Base-by-base conservation (phyloP, 1,140 invertebrate species). In the Cotesia vestalis region DNA sequence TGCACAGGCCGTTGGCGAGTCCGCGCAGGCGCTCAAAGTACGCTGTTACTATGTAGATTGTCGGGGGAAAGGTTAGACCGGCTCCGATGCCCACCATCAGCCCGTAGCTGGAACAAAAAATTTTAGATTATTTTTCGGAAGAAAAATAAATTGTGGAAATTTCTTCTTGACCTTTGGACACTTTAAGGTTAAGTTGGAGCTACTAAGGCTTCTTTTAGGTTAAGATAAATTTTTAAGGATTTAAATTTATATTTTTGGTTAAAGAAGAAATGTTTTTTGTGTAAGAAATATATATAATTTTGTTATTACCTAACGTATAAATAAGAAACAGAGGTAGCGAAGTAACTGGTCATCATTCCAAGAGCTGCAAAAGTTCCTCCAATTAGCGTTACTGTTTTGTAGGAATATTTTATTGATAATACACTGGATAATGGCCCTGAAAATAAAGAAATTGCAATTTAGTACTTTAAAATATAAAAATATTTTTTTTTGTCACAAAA, bases 371-470 rank as follows among this genome's bases (percentile, higher is more conserved):
- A 91, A 0, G 91, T 85, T 0, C 94, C 93, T 8, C 96, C 96
- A 3, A 94, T 88, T 38, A 97, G 89, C 2, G 95, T 95, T 4
- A 97, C 94, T 2, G 90, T 93, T 36, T 93, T 89, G 82, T 96
- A 97, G n/a, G 95, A 96, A 88, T 92, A 96, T 79, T 93, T 94
- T 68, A 94, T 92, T 1, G 94, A 95, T 38, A 97, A 86, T 62
- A 95, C 92, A 79, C 94, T 95, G 4, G 96, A 94, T 68, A 98
- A 83, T 6, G 96, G 96, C 80, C 95, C 96, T 92, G 89, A 78
- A 84, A 92, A 82, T 64, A 71, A 76, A 69, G 66, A 74, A 74
- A 61, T 61, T 57, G 57, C n/a, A 73, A 17, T 17, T 17, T 17
- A 17, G 17, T 17, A 17, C 17, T 1, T 17, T 46, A 66, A 76